Evolutionary conservation across 2,797 vertebrate species (phyloP), one percentile per base, ranked within the genome.

Genomic region (Onychomys arenicola): DNA sequence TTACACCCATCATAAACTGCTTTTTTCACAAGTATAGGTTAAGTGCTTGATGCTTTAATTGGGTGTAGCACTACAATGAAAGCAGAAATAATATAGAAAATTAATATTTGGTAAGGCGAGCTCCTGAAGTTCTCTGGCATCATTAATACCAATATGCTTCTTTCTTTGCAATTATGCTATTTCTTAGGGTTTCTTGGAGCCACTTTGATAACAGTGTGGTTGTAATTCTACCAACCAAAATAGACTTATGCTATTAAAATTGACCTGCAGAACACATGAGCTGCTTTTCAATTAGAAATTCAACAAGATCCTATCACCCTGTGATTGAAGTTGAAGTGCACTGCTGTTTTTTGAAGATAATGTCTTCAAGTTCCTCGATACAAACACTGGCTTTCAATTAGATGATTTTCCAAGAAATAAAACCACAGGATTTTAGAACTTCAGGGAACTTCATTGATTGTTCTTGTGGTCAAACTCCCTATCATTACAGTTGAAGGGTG

Each of bases 1-100:
- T 99, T 99, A 99, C 99, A 99, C 99, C 99, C 99, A 99, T 99
- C 98, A 99, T 99, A 99, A 99, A 99, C 98, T 97, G 97, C 98
- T 99, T 99, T 99, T 99, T 99, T 99, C 99, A 98, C 98, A 99
- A 99, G 98, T 98, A 99, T 98, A 98, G 98, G 98, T 98, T 99
- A 98, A 98, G 96, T 97, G 98, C 98, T 99, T 99, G 99, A 99
- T 99, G 99, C 98, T 99, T 99, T 99, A 99, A 99, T 99, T 99
- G 98, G 98, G 98, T 99, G 98, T 99, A 99, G 98, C 99, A 99
- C 98, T 99, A 99, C 98, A 98, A 98, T 98, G 98, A 99, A 98
- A 99, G 98, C 98, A 98, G 98, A 98, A 98, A 98, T 99, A 98
- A 98, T 98, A 98, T 98, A 98, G 98, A 99, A 99, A 99, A 99